These are phyloP conservation scores for Cavia porcellus DNA, from an alignment of 2,113 vertebrate species.

Conservation along the genomic window DNA sequence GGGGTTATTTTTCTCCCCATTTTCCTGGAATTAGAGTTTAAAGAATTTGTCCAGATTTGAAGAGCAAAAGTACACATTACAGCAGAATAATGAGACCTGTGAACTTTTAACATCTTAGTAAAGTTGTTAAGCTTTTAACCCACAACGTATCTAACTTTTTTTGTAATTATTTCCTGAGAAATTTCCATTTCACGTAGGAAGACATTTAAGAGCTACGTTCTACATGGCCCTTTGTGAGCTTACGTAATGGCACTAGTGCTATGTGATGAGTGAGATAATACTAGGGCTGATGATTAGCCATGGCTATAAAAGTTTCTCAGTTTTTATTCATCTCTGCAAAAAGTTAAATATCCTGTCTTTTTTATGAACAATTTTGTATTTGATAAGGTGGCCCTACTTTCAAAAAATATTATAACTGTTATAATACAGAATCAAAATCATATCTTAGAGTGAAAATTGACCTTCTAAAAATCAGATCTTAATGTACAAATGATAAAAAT, in stretches of 20 bases:
- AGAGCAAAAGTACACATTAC: not conserved
- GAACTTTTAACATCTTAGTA: not conserved
- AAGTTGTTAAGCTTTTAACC: not conserved
- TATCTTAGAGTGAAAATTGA: conserved; percentile 8
- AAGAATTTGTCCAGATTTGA: not conserved
- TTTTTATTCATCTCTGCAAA: not conserved
- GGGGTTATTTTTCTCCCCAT: not conserved
- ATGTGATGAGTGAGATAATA: not conserved
- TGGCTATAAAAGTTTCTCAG: not conserved
- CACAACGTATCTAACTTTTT: not conserved
- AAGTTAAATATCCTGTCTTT: not conserved
- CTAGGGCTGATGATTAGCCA: not conserved
- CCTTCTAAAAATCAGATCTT: conserved; percentile 5
- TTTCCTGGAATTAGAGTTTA: not conserved
- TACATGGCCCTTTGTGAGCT: too few species aligned
- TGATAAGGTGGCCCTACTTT: not conserved
- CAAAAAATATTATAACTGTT: not conserved
- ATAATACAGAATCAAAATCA: not conserved
- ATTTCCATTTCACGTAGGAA: not conserved
- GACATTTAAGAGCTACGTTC: not conserved
- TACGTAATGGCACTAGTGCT: not conserved
- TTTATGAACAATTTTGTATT: not conserved
- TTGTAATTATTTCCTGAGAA: not conserved
- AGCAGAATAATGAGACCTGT: not conserved
- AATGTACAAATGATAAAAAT: not conserved